Conservation (phyloP, 2,113 vertebrate species). For the Centropus unirufus region DNA sequence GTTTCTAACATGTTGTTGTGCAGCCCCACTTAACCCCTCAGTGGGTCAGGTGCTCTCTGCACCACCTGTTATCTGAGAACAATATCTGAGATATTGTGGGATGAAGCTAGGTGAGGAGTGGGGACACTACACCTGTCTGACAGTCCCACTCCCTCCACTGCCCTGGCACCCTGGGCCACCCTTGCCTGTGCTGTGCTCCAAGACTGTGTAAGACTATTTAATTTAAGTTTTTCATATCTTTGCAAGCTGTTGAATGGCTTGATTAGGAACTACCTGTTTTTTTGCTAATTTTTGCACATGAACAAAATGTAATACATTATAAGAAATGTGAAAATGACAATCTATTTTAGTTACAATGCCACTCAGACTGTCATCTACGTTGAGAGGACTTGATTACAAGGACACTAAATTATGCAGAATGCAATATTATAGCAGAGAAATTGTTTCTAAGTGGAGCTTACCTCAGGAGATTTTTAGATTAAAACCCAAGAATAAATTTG, state of each 20-base stretch:
- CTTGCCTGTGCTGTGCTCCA: not conserved
- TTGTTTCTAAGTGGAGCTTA: not conserved
- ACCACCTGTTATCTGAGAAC: too few relatives aligned
- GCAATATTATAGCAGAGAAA: not conserved
- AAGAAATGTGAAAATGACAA: not conserved
- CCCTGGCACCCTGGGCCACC: too few relatives aligned
- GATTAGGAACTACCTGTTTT: not conserved
- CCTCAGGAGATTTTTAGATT: not conserved
- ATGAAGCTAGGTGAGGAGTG: not conserved
- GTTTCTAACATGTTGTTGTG: not conserved
- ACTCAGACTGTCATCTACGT: not conserved
- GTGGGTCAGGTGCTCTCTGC: not conserved
- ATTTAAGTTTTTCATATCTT: not conserved
- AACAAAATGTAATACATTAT: not conserved
- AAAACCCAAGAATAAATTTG: not conserved
- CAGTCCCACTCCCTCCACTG: rapidly evolving
- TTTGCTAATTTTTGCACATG: not conserved
- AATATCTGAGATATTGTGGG: not conserved
- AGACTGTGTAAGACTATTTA: not conserved
- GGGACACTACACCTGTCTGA: too few relatives aligned
- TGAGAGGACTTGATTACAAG: not conserved
- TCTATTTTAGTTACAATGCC: not conserved
- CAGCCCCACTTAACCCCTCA: not conserved
- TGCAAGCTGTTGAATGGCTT: not conserved
- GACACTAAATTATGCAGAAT: not conserved